Base-by-base conservation (phyloP, 2,797 vertebrate genomes). In the Catharus ustulatus region DNA sequence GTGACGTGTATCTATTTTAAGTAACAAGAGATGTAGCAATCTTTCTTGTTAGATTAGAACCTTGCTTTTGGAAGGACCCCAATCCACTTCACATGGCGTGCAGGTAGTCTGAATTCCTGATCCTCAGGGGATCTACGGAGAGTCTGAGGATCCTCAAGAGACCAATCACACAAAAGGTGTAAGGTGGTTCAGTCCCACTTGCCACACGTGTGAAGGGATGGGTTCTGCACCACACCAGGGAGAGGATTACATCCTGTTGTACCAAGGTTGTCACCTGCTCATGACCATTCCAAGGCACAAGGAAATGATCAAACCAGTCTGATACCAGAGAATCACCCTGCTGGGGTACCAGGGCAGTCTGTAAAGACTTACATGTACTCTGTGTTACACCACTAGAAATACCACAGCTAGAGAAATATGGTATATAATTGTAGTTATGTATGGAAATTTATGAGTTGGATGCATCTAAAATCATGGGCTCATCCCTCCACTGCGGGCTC, bases 241-340 rank as follows among this genome's bases (percentile, higher is more conserved):
- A 51, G 20, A 43, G 19, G 3, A 3, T 27, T 21, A 22, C 72
- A 10, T 89, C n/a, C 34, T 8, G 2, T 26, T 55, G 10, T 22
- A 45, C n/a, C 58, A 30, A 49, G 16, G 32, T 17, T 49, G 48
- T 43, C 24, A 49, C 27, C 36, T 55, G 49, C 42, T n/a, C 55
- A 6, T 12, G 22, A 54, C 3, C 7, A 43, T 36, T 15, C 48
- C 0, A 0, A 75, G 78, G 13, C 20, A 76, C 32, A 51, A 57
- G 20, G 24, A 11, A 57, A 29, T 0, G 0, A 6, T 36, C 23
- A 89, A 63, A 49, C 16, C n/a, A 71, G 29, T 40, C 8, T n/a
- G 10, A n/a, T 15, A 42, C 12, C 18, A 57, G 6, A 18, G 49
- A 81, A 36, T 90, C 48, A 40, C 22, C 20, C 43, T 63, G 26